Evolutionary conservation across 2,113 vertebrate species (phyloP).

Genomic region (Geothlypis trichas): DNA sequence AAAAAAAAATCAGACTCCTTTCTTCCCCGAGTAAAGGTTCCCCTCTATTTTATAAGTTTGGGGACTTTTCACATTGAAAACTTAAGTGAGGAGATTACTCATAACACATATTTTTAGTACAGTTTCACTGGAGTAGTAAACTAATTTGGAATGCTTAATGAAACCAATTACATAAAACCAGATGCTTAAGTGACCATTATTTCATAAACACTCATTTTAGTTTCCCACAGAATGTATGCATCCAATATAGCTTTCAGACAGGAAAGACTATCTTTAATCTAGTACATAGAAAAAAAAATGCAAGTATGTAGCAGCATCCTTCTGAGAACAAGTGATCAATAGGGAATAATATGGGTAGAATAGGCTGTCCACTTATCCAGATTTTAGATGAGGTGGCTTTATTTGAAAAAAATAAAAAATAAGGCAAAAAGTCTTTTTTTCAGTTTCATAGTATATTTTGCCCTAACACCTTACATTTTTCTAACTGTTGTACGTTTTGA

Average conservation of each 20-base stretch:
- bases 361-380: neutral
- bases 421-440: neutral
- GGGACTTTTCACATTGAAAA: neutral
- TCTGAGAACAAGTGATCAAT: neutral
- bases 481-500: neutral
- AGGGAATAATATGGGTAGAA: neutral
- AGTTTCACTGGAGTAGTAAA: neutral
- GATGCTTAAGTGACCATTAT: constrained; percentile 10
- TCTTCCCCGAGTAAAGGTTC: neutral
- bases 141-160: neutral
- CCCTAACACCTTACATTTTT: neutral
- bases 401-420: neutral
- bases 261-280: neutral
- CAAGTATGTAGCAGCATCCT: neutral
- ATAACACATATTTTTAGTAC: neutral
- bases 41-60: neutral
- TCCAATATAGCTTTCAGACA: neutral
- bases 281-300: neutral
- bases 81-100: neutral
- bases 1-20: neutral
- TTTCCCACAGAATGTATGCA: neutral
- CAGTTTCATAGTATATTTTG: neutral
- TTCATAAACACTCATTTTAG: neutral
- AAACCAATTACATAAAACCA: neutral
- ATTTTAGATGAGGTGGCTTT: neutral